Evolutionary conservation across 2,797 vertebrate genomes (phyloP).

Genomic region (Aphelocoma californica): DNA sequence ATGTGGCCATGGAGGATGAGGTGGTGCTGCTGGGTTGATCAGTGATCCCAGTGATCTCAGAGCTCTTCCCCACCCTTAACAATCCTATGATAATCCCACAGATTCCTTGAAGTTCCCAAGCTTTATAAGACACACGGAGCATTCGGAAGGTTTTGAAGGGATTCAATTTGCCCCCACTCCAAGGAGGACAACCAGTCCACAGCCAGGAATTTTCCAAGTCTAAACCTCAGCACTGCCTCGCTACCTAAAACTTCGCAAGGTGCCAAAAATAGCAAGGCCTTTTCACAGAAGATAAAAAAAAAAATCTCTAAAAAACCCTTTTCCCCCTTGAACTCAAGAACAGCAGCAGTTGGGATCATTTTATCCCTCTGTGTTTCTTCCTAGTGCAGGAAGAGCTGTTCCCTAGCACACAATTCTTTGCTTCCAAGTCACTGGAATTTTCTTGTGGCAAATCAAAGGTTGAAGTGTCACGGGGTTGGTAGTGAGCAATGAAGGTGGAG

Average conservation of each 20-base stretch:
- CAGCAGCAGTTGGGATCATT: not conserved
- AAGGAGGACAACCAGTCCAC: not conserved
- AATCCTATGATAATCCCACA: not conserved
- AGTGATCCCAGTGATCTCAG: not conserved
- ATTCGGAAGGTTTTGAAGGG: not conserved
- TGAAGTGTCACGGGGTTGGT: not conserved
- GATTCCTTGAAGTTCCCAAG: not conserved
- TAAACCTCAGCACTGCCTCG: not conserved
- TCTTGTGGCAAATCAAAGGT: not conserved
- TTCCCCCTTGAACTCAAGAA: not conserved
- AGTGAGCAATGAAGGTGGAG: not conserved
- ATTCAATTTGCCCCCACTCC: not conserved
- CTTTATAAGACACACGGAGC: accelerated
- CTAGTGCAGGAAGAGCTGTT: not conserved
- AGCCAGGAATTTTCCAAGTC: not conserved
- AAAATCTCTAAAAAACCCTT: not conserved
- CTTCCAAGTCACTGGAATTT: not conserved
- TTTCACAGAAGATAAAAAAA: not conserved
- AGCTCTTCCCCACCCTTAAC: not conserved
- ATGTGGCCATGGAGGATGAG: not conserved
- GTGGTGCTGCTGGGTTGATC: not conserved
- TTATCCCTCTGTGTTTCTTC: not conserved
- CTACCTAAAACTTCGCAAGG: not conserved
- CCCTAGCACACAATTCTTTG: not conserved
- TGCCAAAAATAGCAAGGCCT: not conserved